A percentile compares a stretch with the other conserved stretches of the same genome.
Conservation (phyloP, 2,888 invertebrate genomes). For the Limnephilus lunatus region DNA sequence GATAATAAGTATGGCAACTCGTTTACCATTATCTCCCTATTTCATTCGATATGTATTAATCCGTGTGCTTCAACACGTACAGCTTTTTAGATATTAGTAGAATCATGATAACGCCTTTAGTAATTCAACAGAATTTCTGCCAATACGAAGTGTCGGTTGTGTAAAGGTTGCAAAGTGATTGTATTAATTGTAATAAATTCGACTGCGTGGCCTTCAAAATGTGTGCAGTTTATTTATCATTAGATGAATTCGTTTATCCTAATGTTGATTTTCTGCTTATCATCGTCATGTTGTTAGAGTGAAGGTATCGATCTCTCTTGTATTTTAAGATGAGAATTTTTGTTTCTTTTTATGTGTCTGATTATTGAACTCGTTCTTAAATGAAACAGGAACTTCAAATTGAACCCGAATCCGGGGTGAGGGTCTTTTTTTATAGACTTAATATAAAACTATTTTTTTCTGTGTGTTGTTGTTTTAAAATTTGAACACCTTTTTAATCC, state of each 20-base stretch:
- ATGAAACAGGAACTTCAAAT: neutral
- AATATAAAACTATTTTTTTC: neutral
- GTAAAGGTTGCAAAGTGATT: slow-evolving; percentile 2
- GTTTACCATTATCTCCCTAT: neutral
- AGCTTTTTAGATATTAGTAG: neutral
- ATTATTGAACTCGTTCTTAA: neutral
- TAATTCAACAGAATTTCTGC: neutral
- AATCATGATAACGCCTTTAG: neutral
- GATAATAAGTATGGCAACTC: neutral
- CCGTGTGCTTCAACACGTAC: slow-evolving; percentile 31
- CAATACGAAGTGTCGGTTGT: neutral
- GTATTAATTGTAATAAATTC: neutral
- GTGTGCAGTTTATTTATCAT: neutral
- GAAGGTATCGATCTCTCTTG: neutral
- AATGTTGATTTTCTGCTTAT: neutral
- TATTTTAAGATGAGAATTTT: neutral
- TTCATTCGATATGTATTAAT: neutral
- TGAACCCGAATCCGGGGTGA: neutral
- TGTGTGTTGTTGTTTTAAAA: neutral
- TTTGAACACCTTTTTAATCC: neutral
- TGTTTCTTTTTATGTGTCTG: neutral
- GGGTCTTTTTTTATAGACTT: neutral
- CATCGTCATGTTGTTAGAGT: neutral
- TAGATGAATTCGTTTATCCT: neutral
- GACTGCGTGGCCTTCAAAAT: neutral